Evolutionary conservation across 1,140 invertebrate genomes (phyloP).

Genomic region (Aphelenchoides fujianensis): DNA sequence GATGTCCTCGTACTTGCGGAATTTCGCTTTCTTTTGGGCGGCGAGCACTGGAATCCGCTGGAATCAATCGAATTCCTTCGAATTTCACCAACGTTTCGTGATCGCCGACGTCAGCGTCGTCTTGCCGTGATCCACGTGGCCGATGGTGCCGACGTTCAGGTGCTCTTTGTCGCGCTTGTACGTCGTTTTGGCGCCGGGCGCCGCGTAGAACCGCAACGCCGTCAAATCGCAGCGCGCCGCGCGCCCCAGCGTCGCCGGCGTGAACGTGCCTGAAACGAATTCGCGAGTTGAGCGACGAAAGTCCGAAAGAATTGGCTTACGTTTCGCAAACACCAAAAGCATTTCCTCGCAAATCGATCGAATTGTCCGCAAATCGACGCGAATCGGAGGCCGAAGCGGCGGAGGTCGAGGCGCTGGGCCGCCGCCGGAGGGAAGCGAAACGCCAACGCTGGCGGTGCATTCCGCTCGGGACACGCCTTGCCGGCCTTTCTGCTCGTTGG

Average conservation of each 20-base stretch:
- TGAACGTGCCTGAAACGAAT: neutral
- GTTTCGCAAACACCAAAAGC: neutral
- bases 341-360: too few species aligned
- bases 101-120: slow-evolving; percentile 94
- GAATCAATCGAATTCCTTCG: neutral
- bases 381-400: neutral
- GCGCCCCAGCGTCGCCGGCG: neutral
- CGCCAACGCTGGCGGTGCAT: too few species aligned
- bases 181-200: slow-evolving; percentile 9
- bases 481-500: too few species aligned
- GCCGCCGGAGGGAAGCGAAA: neutral
- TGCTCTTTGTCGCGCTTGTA: slow-evolving; percentile 76
- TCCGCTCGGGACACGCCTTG: too few species aligned
- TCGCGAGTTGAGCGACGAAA: neutral
- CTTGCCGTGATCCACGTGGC: slow-evolving; percentile 97
- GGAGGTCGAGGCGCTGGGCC: neutral
- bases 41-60: slow-evolving; percentile 55
- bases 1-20: slow-evolving; percentile 83
- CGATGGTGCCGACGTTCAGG: slow-evolving; percentile 94
- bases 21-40: slow-evolving; percentile 73
- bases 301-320: neutral
- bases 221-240: neutral
- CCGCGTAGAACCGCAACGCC: slow-evolving; percentile 23
- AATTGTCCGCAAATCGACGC: too few species aligned
- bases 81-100: slow-evolving; percentile 69